Evolutionary conservation across 1,140 invertebrate genomes (phyloP).

Genomic region (Goniozus legneri): DNA sequence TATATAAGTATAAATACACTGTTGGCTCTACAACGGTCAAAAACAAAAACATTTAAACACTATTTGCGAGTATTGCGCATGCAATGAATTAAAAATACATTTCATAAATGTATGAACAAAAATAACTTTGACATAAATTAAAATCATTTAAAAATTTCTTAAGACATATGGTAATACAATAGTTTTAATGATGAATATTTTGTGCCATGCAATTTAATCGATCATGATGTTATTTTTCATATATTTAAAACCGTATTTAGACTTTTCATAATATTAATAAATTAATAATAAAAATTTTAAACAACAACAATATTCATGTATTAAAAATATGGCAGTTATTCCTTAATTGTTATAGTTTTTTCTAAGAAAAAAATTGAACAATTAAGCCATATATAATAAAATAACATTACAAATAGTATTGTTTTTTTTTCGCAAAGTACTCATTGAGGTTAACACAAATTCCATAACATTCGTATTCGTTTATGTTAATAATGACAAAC

Average conservation of each 20-base stretch:
- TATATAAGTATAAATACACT: background rate
- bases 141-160: background rate
- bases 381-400: background rate
- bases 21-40: slow-evolving; percentile 4
- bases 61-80: background rate
- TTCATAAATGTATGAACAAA: slow-evolving; percentile 3
- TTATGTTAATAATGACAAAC: background rate
- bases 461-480: background rate
- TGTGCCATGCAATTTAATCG: no score
- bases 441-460: background rate
- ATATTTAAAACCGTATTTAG: background rate
- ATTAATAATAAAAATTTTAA: slow-evolving; percentile 1
- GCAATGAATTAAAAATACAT: background rate
- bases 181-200: no score
- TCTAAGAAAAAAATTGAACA: background rate
- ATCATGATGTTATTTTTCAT: no score
- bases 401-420: background rate
- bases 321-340: slow-evolving; percentile 20
- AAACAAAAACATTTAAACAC: slow-evolving; percentile 5
- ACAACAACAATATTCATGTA: slow-evolving; percentile 4
- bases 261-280: slow-evolving; percentile 2
- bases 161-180: no score
- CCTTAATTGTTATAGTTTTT: slow-evolving; percentile 4
- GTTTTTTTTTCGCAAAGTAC: no score
- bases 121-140: background rate